Percentiles rank a stretch among this genome's conserved stretches.
These are phyloP conservation scores for Gracilinanus agilis DNA, from an alignment of 2,113 vertebrate genomes.

Conservation along the genomic window DNA sequence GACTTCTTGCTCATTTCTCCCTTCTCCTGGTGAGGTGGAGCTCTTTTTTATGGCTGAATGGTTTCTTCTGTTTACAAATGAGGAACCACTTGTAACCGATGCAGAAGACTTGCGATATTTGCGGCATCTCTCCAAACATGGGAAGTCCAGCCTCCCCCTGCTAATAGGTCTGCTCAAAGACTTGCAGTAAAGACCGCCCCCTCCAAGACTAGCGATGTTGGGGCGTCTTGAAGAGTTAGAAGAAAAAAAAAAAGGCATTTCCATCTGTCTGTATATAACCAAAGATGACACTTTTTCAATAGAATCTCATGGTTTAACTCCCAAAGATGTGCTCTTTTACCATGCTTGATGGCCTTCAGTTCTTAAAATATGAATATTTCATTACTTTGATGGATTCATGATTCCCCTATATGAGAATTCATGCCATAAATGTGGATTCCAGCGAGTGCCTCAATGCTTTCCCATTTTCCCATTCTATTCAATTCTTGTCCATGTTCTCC, in stretches of 20 bases:
- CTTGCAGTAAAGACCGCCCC: accelerated
- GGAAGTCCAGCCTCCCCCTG: conserved; percentile 39
- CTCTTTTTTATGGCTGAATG: conserved; percentile 77
- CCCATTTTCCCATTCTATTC: neutral
- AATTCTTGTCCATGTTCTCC: neutral
- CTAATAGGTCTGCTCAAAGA: conserved; percentile 43
- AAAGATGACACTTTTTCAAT: neutral
- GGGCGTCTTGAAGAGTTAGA: neutral
- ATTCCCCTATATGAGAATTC: neutral
- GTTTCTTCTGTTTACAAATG: conserved; percentile 82
- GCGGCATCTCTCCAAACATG: conserved; percentile 61
- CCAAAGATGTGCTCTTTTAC: neutral
- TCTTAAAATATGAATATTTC: neutral
- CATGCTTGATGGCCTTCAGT: neutral
- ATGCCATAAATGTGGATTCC: neutral
- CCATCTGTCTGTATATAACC: neutral
- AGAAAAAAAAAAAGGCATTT: neutral
- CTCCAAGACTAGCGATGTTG: neutral
- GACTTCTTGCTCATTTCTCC: conserved; percentile 79
- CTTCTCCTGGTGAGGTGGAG: conserved; percentile 52
- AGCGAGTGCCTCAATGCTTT: neutral
- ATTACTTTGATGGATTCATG: neutral
- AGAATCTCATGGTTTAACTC: neutral
- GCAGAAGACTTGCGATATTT: conserved; percentile 63
- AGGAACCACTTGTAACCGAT: conserved; percentile 71